Evolutionary conservation across 2,888 invertebrate species (phyloP).

Genomic region (Silvanus unidentatus): DNA sequence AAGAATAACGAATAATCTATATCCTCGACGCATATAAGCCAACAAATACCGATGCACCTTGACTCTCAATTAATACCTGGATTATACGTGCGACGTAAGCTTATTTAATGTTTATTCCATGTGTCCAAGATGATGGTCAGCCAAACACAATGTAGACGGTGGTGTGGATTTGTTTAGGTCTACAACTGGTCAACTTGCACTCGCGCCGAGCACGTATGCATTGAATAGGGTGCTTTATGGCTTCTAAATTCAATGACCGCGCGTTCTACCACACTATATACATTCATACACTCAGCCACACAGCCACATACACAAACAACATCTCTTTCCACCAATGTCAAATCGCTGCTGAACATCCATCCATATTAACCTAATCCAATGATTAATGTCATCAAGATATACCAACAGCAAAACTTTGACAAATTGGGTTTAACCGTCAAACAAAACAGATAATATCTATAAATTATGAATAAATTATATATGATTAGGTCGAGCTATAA

Average conservation of each 20-base stretch:
- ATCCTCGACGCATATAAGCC: constrained; percentile 39
- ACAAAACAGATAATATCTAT: constrained; percentile 1
- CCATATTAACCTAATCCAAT: constrained; percentile 20
- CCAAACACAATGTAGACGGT: constrained; percentile 19
- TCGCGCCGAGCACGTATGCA: constrained; percentile 35
- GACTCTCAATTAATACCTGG: constrained; percentile 37
- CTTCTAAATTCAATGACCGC: constrained; percentile 40
- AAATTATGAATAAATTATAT: neutral
- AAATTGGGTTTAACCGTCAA: constrained; percentile 20
- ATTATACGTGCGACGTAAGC: constrained; percentile 37
- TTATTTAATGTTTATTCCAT: constrained; percentile 38
- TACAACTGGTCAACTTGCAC: constrained; percentile 31
- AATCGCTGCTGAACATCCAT: constrained; percentile 10
- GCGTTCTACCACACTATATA: constrained; percentile 9
- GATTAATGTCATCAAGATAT: constrained; percentile 23
- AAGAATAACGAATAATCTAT: constrained; percentile 40
- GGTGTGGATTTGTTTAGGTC: constrained; percentile 14
- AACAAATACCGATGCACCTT: constrained; percentile 41
- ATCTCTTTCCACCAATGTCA: constrained; percentile 18
- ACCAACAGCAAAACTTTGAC: constrained; percentile 19
- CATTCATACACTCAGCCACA: neutral
- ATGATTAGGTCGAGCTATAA: neutral
- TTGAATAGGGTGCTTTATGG: constrained; percentile 41
- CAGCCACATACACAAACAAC: neutral
- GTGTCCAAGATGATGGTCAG: constrained; percentile 26